These are phyloP conservation scores for Oceanites oceanicus DNA, from an alignment of 2,113 vertebrate species.

Conservation along the genomic window DNA sequence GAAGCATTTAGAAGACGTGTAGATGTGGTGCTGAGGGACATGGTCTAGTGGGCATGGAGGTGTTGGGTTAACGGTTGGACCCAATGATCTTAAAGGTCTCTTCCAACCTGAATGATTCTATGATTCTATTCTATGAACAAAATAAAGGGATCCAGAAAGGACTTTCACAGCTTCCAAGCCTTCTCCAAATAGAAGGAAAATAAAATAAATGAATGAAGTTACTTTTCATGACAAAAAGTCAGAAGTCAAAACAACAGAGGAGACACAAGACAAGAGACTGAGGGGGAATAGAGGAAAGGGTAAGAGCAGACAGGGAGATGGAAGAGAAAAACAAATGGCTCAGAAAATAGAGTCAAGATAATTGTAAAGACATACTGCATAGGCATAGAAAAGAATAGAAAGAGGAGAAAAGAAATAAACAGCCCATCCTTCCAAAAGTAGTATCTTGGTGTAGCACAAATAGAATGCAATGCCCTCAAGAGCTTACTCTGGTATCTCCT, in stretches of 20 bases:
- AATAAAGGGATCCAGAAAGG: background rate
- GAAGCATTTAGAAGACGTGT: no score
- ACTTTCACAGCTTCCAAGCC: background rate
- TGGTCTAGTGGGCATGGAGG: no score
- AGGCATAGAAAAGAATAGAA: background rate
- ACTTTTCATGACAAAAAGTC: background rate
- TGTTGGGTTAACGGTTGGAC: no score
- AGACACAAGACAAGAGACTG: background rate
- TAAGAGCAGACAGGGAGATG: background rate
- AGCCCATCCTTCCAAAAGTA: background rate
- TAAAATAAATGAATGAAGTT: background rate
- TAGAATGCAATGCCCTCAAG: background rate
- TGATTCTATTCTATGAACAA: no score
- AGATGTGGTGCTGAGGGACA: no score
- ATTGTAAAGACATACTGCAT: background rate
- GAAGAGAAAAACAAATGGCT: background rate
- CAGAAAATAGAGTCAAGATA: background rate
- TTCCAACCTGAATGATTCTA: no score
- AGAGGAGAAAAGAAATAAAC: background rate
- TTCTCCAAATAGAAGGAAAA: background rate
- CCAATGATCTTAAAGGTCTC: no score
- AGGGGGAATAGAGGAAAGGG: background rate
- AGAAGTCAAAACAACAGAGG: background rate
- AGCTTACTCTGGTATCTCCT: background rate
- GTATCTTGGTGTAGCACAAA: background rate